Percentiles rank a stretch among this genome's conserved stretches.
Evolutionary conservation across 2,113 vertebrate genomes (phyloP).

Genomic region (Silurus glanis): DNA sequence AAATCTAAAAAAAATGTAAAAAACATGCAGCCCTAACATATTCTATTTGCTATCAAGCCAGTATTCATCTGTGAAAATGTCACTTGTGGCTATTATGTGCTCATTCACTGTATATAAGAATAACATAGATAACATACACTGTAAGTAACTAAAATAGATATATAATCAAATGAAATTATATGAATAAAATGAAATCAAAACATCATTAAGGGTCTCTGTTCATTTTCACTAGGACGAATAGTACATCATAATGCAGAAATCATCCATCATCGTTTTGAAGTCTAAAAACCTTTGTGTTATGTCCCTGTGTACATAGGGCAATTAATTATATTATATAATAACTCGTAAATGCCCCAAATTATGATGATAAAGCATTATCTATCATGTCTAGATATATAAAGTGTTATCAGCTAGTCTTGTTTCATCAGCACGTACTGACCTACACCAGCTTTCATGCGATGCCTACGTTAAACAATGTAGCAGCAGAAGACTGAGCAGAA

Average conservation of each 20-base stretch:
- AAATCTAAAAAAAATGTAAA: not conserved
- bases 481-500: not conserved
- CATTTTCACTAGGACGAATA: not conserved
- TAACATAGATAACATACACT: too few species aligned
- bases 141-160: too few species aligned
- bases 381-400: not conserved
- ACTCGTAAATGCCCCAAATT: not conserved
- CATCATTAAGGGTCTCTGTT: not conserved
- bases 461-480: not conserved
- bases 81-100: not conserved
- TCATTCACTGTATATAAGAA: not conserved
- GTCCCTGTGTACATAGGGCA: not conserved
- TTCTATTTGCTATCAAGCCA: not conserved
- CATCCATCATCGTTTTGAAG: too few species aligned
- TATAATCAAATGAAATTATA: too few species aligned
- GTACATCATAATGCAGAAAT: not conserved
- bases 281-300: not conserved
- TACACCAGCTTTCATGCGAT: not conserved
- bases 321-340: constrained; percentile 5
- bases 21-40: not conserved
- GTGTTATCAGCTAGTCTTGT: constrained; percentile 3
- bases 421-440: not conserved
- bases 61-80: not conserved
- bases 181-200: too few species aligned
- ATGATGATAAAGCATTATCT: constrained; percentile 1